Conservation (phyloP, 2,888 invertebrate genomes). For the Nomada fucata region DNA sequence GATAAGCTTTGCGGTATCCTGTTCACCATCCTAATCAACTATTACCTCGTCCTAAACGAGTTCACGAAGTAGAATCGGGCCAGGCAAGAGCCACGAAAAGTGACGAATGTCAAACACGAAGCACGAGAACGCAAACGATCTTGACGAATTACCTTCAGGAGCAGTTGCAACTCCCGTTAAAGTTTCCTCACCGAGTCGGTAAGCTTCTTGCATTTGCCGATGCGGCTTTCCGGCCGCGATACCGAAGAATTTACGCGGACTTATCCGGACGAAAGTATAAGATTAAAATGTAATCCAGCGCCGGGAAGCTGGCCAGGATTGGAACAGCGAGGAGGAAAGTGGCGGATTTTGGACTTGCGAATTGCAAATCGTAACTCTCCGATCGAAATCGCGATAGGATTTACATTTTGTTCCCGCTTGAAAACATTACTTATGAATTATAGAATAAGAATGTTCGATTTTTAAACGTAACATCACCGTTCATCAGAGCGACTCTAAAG, state of each 20-base stretch:
- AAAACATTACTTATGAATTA: too few species aligned
- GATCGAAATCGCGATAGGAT: not conserved
- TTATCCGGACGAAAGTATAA: slow-evolving; percentile 24
- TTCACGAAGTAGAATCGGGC: slow-evolving; percentile 26
- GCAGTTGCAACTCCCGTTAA: slow-evolving; percentile 8
- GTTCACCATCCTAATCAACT: slow-evolving; percentile 9
- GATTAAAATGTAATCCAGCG: slow-evolving; percentile 44
- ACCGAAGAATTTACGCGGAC: slow-evolving; percentile 28
- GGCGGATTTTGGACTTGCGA: slow-evolving; percentile 14
- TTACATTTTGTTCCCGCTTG: too few species aligned
- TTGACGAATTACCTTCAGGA: slow-evolving; percentile 6
- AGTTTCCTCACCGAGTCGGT: slow-evolving; percentile 9
- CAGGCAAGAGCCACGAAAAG: slow-evolving; percentile 29
- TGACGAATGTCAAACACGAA: slow-evolving; percentile 32
- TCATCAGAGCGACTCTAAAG: too few species aligned
- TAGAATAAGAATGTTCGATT: too few species aligned
- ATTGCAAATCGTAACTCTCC: not conserved
- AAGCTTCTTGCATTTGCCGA: slow-evolving; percentile 25
- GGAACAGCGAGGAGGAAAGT: slow-evolving; percentile 6
- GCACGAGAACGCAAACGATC: slow-evolving; percentile 4
- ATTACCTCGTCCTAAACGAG: slow-evolving; percentile 16
- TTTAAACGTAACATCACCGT: too few species aligned
- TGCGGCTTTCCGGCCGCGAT: slow-evolving; percentile 11
- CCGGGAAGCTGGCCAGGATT: slow-evolving; percentile 12
- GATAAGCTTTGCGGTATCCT: slow-evolving; percentile 16